These are phyloP conservation scores for Ispidina lecontei DNA, from an alignment of 2,797 vertebrate species.

Conservation along the genomic window DNA sequence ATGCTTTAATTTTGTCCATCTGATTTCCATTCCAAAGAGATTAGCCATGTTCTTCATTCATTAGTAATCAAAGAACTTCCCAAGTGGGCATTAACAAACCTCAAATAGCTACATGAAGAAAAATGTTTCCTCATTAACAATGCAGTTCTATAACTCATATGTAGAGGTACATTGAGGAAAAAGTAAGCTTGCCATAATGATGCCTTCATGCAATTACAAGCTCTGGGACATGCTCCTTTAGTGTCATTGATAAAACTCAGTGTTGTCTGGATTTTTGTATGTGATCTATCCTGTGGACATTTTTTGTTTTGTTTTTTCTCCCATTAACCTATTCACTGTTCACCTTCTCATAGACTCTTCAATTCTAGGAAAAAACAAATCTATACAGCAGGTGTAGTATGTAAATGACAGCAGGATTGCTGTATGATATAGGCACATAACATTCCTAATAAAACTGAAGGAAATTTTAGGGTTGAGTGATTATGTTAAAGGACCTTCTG, in stretches of 20 bases:
- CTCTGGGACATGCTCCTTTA: background rate
- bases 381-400: background rate
- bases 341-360: background rate
- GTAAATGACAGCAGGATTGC: background rate
- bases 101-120: constrained; percentile 24
- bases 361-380: background rate
- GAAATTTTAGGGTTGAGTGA: background rate
- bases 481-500: background rate
- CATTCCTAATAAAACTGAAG: background rate
- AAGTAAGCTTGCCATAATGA: background rate
- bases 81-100: constrained; percentile 29
- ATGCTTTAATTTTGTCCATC: constrained; percentile 55
- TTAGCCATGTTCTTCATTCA: constrained; percentile 25
- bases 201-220: background rate
- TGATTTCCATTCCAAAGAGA: constrained; percentile 45
- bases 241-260: background rate
- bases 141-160: background rate
- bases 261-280: constrained; percentile 6
- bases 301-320: background rate
- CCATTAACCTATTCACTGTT: background rate
- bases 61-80: constrained; percentile 14
- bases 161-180: background rate
- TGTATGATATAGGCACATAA: background rate
- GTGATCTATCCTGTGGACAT: background rate
- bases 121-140: constrained; percentile 27